phyloP scores from a whole-genome alignment of 2,797 vertebrate species.

The Acropternis orthonyx region DNA sequence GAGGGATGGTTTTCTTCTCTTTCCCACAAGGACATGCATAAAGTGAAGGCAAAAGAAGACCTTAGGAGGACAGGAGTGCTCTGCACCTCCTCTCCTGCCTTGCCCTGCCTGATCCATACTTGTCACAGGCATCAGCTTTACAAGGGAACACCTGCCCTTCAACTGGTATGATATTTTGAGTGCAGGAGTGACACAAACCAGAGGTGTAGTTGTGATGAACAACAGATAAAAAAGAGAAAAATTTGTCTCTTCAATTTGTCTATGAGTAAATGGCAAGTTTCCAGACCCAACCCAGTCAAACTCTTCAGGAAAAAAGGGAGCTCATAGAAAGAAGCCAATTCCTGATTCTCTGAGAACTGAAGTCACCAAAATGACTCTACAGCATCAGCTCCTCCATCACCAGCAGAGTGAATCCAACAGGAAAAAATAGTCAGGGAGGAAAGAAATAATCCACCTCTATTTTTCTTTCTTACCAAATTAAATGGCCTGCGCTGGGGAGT shows the following conservation, averaged over 20 bases:
- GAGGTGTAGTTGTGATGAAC: neutral
- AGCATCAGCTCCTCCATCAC: neutral
- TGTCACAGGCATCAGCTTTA: neutral
- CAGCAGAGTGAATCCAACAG: neutral
- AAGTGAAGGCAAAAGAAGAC: neutral
- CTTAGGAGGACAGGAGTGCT: neutral
- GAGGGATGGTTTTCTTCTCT: neutral
- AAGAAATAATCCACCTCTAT: neutral
- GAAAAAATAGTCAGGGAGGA: neutral
- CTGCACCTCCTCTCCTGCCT: neutral
- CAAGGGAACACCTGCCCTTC: neutral
- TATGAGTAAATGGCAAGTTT: neutral
- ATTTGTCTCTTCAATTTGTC: neutral
- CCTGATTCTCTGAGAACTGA: neutral
- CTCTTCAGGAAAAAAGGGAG: neutral
- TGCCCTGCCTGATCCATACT: neutral
- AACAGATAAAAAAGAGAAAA: neutral
- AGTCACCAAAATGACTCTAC: neutral
- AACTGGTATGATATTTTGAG: neutral
- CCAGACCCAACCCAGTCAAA: neutral
- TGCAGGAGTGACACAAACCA: neutral
- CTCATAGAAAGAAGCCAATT: neutral
- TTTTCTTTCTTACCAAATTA: constrained; percentile 1
- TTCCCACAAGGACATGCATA: neutral
- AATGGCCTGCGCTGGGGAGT: neutral